These are phyloP conservation scores for Lagria hirta DNA, from an alignment of 2,888 invertebrate genomes.

Conservation along the genomic window DNA sequence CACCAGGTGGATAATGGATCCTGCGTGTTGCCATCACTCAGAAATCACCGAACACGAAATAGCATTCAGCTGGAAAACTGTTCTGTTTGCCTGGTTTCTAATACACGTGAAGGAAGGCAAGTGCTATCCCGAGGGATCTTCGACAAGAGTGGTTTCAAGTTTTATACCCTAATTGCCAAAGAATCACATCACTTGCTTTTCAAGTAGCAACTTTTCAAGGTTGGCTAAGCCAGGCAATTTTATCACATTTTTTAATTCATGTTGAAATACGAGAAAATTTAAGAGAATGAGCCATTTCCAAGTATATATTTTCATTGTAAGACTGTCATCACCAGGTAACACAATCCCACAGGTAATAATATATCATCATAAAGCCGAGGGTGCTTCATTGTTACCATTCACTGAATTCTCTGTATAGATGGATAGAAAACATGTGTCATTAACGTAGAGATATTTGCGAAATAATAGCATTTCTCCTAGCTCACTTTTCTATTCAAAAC, in stretches of 20 bases:
- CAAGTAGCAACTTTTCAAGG: too few relatives aligned
- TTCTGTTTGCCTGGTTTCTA: constrained; percentile 22
- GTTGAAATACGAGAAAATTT: too few relatives aligned
- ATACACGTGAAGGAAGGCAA: constrained; percentile 11
- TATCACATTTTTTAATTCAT: too few relatives aligned
- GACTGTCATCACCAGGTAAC: constrained; percentile 29
- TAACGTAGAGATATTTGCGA: too few relatives aligned
- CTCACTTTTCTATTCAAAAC: too few relatives aligned
- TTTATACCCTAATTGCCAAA: too few relatives aligned
- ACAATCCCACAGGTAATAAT: constrained; percentile 29
- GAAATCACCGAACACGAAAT: constrained; percentile 44
- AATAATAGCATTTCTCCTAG: too few relatives aligned
- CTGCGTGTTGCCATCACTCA: constrained; percentile 47
- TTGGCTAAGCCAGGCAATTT: too few relatives aligned
- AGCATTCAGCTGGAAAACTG: constrained; percentile 43
- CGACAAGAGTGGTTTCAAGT: too few relatives aligned
- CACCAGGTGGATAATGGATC: constrained; percentile 47
- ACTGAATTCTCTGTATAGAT: constrained; percentile 15
- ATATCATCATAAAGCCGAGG: constrained; percentile 27
- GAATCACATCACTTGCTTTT: too few relatives aligned
- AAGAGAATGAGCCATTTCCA: too few relatives aligned
- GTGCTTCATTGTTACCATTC: constrained; percentile 25
- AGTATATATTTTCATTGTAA: constrained; percentile 29
- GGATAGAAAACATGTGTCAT: too few relatives aligned
- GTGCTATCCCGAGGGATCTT: constrained; percentile 14